Evolutionary conservation across 2,888 invertebrate species (phyloP), one percentile per base, ranked within the genome.

Genomic region (Aporophyla lueneburgensis): DNA sequence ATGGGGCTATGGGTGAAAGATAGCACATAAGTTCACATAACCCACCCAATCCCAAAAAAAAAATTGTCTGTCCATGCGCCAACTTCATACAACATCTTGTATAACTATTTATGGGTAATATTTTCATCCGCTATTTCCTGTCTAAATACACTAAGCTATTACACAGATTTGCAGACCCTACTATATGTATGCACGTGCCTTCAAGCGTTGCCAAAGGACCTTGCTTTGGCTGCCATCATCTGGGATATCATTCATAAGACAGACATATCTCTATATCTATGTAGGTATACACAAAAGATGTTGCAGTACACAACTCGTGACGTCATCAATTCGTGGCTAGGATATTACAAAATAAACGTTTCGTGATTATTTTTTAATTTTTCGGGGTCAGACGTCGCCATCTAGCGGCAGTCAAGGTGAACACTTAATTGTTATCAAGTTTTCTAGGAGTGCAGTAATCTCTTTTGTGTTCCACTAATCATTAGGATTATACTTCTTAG

Each of bases 311-410:
- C 53, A 65, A 40, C 33, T 24, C 43, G 65, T 87, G 80, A 87
- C 78, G 82, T 87, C 86, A 87, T 67, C 59, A 73, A 76, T 79
- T 51, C 72, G 78, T 74, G 61, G 61, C 69, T 54, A 74, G 83
- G 81, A 61, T 54, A 53, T 83, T 83, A 78, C 80, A 88, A 82
- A 86, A 85, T 77, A 74, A 83, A 59, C 71, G 71, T 78, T 78
- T 87, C 87, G 85, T 87, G 87, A 88, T 87, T 82, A 83, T 81
- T 67, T 81, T 67, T 76, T 80, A 78, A 82, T 81, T 81, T 83
- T 87, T 88, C 75, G 85, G 80, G 87, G 86, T 84, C 87, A 87
- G 51, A 75, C 73, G 56, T 59, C 68, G 75, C 81, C 85, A 80
- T 79, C 81, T 83, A 80, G 56, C 71, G 87, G 69, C 73, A 61